Conservation (phyloP, 2,888 invertebrate species). For the Arctia plantaginis region DNA sequence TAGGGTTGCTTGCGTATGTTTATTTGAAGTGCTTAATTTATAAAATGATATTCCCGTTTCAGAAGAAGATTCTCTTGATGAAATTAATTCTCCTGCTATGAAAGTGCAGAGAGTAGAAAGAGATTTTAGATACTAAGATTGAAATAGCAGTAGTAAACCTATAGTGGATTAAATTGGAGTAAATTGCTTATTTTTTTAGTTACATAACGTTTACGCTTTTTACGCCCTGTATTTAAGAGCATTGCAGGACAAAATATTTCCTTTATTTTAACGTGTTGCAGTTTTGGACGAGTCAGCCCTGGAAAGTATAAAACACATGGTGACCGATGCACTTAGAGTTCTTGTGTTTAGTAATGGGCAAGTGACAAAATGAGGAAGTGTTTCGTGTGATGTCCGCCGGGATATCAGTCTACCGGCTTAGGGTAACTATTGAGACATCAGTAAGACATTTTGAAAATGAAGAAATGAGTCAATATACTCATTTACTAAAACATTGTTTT, state of each 20-base stretch:
- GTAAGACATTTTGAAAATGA: neutral
- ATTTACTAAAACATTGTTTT: too few species aligned
- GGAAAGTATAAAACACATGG: constrained; percentile 39
- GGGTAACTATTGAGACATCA: neutral
- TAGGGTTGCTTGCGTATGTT: constrained; percentile 36
- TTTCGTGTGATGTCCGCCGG: constrained; percentile 42
- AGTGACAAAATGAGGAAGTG: constrained; percentile 53
- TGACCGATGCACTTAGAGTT: constrained; percentile 51
- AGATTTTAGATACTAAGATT: neutral
- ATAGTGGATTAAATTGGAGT: too few species aligned
- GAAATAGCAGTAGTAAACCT: too few species aligned
- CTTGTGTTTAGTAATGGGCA: constrained; percentile 46
- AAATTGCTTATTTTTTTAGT: too few species aligned
- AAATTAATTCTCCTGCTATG: neutral
- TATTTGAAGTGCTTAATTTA: constrained; percentile 13
- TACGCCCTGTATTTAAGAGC: too few species aligned
- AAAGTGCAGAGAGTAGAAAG: neutral
- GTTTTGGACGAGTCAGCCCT: constrained; percentile 36
- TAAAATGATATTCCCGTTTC: neutral
- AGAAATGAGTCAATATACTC: neutral
- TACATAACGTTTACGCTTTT: too few species aligned
- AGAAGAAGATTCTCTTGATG: neutral
- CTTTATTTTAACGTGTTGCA: neutral
- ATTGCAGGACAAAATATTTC: neutral
- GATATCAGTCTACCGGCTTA: constrained; percentile 26